Evolutionary conservation across 2,888 invertebrate species (phyloP), one percentile per base, ranked within the genome.

Genomic region (Cerceris ruficornis): DNA sequence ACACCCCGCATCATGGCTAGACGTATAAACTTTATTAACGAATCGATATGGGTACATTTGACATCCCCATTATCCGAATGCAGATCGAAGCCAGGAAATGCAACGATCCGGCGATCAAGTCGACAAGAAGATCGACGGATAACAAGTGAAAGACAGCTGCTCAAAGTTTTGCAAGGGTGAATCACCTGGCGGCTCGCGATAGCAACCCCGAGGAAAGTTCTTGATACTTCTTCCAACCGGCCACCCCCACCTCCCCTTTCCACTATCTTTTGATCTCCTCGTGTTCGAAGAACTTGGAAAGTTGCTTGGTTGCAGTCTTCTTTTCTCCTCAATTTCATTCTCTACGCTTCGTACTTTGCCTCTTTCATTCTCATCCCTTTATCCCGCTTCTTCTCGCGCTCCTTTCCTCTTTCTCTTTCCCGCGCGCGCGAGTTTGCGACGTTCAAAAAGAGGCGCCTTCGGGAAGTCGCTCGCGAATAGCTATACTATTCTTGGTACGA

Each of bases 151-250:
- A 76, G 80, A 75, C 77, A 74, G 73, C 80, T 71, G 82, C 57
- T 77, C 69, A 70, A 78, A 83, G 71, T 79, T 74, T 69, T 52
- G 70, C 75, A 54, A 75, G 75, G 81, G 72, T 71, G 68, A 75
- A 78, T 76, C 82, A 79, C 49, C 81, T 57, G 78, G 67, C 70
- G 55, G 70, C 42, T 62, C 65, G 64, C 77, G 68, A 77, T 71
- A 67, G 67, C 68, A 76, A 65, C 62, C 70, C 66, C 42, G 17
- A 7, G 43, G 28, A 69, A 79, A 67, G 67, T 76, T 69, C 55
- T 57, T 42, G 55, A 41, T 72, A 61, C 66, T 69, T 60, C 57
- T 60, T 17, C 61, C 49, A 14, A 7, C 49, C 65, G 7, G 7
- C 6, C 11, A 6, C 39, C 61, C 46, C 17, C 42, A 11, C 6